These are phyloP conservation scores for Ypsolopha scabrella DNA, from an alignment of 2,888 invertebrate genomes.

Conservation along the genomic window DNA sequence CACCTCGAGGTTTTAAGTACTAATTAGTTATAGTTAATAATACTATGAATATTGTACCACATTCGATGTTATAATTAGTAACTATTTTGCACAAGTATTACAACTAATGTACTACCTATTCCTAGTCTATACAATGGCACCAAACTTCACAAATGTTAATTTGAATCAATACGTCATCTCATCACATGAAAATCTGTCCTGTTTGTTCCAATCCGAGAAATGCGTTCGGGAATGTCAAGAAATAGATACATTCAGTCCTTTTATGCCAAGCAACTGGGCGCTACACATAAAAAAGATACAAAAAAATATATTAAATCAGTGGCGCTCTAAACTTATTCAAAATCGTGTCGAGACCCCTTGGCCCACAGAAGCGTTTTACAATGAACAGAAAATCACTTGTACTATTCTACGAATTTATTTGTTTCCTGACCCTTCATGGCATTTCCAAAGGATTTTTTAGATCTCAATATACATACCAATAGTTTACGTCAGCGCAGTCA, in stretches of 20 bases:
- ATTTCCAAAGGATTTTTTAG: no score
- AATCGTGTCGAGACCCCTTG: background rate
- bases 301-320: background rate
- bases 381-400: no score
- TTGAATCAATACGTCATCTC: background rate
- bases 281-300: background rate
- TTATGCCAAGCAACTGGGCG: no score
- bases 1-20: constrained; percentile 34
- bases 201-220: constrained; percentile 17
- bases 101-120: constrained; percentile 21
- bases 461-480: no score
- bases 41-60: constrained; percentile 25
- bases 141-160: constrained; percentile 10
- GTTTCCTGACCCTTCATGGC: no score
- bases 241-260: constrained; percentile 26
- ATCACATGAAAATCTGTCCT: background rate
- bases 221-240: constrained; percentile 36
- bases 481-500: no score
- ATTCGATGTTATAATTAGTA: constrained; percentile 29
- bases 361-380: no score
- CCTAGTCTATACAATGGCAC: constrained; percentile 26
- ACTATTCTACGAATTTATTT: no score
- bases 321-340: background rate
- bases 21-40: constrained; percentile 19
- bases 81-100: constrained; percentile 24